A percentile compares a stretch with the other conserved stretches of the same genome.
These are phyloP conservation scores for Latrodectus hesperus DNA, from an alignment of 2,888 invertebrate genomes.

Conservation along the genomic window DNA sequence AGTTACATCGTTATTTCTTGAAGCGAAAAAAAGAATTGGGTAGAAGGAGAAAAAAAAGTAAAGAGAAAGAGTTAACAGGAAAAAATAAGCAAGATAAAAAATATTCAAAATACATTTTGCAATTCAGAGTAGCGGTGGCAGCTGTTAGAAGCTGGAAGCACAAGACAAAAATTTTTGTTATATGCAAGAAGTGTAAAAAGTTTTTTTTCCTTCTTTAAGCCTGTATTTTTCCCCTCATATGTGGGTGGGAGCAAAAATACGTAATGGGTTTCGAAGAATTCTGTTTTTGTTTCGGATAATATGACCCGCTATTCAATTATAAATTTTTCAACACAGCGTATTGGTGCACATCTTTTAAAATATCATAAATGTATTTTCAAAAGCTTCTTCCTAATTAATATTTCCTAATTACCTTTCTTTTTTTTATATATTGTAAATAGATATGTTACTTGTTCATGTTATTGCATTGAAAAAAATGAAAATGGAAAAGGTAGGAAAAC, in stretches of 20 bases:
- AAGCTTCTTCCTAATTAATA: background rate
- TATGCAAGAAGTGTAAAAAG: slow-evolving; percentile 45
- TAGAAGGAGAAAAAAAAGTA: slow-evolving; percentile 18
- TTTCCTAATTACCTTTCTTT: background rate
- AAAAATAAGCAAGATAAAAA: slow-evolving; percentile 10
- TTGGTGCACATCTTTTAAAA: background rate
- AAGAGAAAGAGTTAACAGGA: background rate
- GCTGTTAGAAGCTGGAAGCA: slow-evolving; percentile 35
- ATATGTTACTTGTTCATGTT: too few species aligned
- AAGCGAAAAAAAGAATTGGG: background rate
- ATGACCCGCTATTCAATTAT: background rate
- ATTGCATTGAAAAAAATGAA: too few species aligned
- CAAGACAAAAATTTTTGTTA: slow-evolving; percentile 50
- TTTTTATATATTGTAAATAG: too few species aligned
- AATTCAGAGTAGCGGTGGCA: slow-evolving; percentile 62
- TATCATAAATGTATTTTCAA: background rate
- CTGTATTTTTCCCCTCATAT: slow-evolving; percentile 34
- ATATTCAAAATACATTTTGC: slow-evolving; percentile 59
- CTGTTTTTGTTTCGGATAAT: slow-evolving; percentile 6
- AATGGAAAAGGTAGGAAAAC: too few species aligned
- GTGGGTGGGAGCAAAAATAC: slow-evolving; percentile 6
- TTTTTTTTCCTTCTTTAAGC: slow-evolving; percentile 22
- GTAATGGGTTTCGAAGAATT: slow-evolving; percentile 32
- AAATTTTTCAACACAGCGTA: background rate
- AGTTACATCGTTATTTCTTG: background rate